phyloP scores from a whole-genome alignment of 2,797 vertebrate species.

The Parauchenoglanis ngamensis region DNA sequence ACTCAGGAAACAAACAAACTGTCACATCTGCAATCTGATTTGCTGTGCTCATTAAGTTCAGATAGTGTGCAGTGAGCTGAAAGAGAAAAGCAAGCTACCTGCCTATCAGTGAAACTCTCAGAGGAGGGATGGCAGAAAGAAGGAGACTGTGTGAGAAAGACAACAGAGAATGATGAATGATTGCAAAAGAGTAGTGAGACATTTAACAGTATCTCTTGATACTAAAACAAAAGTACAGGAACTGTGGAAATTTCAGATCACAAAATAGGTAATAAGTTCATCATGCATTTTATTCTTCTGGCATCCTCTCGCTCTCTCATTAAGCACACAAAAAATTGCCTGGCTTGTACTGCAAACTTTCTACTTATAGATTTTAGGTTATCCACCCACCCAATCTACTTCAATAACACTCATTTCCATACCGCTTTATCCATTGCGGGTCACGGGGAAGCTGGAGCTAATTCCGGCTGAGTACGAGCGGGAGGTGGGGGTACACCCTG shows the following conservation, averaged over 20 bases:
- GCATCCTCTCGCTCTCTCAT: neutral
- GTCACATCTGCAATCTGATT: conserved; percentile 48
- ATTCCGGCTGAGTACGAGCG: too few relatives aligned
- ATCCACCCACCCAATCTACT: neutral
- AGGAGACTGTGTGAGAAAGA: conserved; percentile 2
- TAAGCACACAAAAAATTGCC: neutral
- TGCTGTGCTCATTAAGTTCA: conserved; percentile 52
- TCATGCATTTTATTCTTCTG: neutral
- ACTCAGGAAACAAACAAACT: conserved; percentile 40
- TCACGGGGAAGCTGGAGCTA: too few relatives aligned
- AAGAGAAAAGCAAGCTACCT: conserved; percentile 41
- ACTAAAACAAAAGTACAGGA: neutral
- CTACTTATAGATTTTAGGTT: neutral
- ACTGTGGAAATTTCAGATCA: conserved; percentile 2
- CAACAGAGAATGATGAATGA: conserved; percentile 12
- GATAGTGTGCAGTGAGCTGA: conserved; percentile 50
- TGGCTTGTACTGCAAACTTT: neutral
- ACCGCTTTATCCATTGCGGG: too few relatives aligned
- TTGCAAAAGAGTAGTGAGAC: neutral
- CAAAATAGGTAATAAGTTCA: neutral
- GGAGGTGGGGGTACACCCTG: too few relatives aligned
- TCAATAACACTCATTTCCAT: neutral
- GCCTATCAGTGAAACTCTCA: conserved; percentile 39
- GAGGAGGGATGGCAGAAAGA: conserved; percentile 14
- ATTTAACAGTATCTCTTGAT: neutral